Base-by-base conservation (phyloP, 2,113 vertebrate genomes). In the Nanorana parkeri region DNA sequence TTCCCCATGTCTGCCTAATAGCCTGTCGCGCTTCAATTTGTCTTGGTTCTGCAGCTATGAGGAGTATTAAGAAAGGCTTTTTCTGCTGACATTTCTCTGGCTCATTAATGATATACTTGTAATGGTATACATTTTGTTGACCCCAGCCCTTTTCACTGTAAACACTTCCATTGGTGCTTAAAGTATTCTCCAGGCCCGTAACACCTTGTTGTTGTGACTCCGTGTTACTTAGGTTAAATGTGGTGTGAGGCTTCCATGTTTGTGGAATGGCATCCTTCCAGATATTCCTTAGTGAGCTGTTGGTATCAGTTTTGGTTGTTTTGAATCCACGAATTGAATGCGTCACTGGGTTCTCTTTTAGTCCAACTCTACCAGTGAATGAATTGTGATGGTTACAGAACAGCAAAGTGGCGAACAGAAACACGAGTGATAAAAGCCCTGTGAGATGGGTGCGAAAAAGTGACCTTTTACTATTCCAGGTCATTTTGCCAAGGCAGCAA, bases 1-100 rank as follows among this genome's bases (percentile, higher is more conserved):
- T 99, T 4, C 95, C 98, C 98, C 98, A 99, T 0, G 97, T 99
- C 86, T 98, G 94, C n/a, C 98, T 91, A 41, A 99, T 99, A 19
- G 96, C 97, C 41, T 95, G 93, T 80, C 98, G 92, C 0, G 96
- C 97, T 79, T 98, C 95, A 23, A 88, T 91, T 85, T 97, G 95
- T 60, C 93, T 91, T 2, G 96, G 96, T 83, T 97, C 96, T 1
- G 95, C 96, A 23, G 96, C 92, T 77, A 99, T 97, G 69, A 99
- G 90, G 64, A 99, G 28, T 87, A 99, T 95, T 72, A 99, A 89
- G 85, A 99, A 98, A 5, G 96, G 96, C 1, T 21, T 90, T 77
- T 87, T 88, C 10, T 91, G 88, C 77, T 87, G 88, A 80, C 98
- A 99, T 88, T 97, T 97, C 24, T 90, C 89, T 2, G 95, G 95